Evolutionary conservation across 2,888 invertebrate species (phyloP), one percentile per base, ranked within the genome.

Genomic region (Epinotia ramella): DNA sequence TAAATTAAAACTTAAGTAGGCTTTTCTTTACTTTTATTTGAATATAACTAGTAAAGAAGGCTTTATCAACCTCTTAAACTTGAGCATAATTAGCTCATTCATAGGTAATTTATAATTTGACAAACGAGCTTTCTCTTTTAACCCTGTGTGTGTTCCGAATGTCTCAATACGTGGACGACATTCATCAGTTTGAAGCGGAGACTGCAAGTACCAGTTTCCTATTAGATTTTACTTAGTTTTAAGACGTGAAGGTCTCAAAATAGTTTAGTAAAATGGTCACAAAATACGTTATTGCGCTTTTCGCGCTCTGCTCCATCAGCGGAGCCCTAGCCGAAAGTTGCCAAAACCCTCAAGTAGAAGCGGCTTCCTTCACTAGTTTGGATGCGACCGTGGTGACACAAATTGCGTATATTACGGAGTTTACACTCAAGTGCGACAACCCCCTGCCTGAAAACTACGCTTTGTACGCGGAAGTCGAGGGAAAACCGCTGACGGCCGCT

Each of bases 361-460:
- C 97, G n/a, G 96, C 96, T 71, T 96, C 97, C 0, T 99, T 98
- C 91, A 98, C 98, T 65, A 99, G 99, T 20, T 96, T 97, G 89
- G 99, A 99, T 94, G 98, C 98, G 0, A 98, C 98, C 66, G 96
- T 99, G 78, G 96, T 99, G 13, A 97, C 97, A 79, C 97, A 96
- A 87, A 97, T 99, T 81, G 99, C 98, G 0, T 98, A 98, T 90
- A 97, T 99, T 83, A 96, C 97, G 16, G 98, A 99, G 91, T 99
- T 99, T 92, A 95, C 96, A 12, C 93, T 99, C 62, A 96, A 97
- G 86, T 99, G 99, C 87, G 95, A 95, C 80, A 96, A 96, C 80
- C 92, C 94, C 3, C 81, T 95, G 81, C 93, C 95, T 76, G 96
- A 95, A 78, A 96, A 95, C 86, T 95, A 97, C 79, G 96, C 97